A percentile compares a stretch with the other conserved stretches of the same genome.
Conservation (phyloP, 2,888 invertebrate genomes). For the Philonicus albiceps region DNA sequence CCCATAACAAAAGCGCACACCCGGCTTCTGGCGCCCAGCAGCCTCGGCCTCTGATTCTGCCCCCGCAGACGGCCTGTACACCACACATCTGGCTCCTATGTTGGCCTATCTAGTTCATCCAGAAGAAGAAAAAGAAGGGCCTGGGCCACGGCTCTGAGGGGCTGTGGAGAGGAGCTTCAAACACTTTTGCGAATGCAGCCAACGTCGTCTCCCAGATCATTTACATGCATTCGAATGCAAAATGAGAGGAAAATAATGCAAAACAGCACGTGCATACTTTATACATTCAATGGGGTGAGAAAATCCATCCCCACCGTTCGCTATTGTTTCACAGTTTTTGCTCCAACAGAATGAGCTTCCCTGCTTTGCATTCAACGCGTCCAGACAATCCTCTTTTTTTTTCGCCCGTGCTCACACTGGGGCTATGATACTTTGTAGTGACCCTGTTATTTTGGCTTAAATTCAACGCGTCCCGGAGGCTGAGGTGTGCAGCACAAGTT, state of each 20-base stretch:
- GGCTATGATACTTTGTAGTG: not conserved
- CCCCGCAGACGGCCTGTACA: not conserved
- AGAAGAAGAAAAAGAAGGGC: not conserved
- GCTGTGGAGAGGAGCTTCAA: not conserved
- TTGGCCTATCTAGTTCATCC: conserved; percentile 1
- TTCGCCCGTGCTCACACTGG: not conserved
- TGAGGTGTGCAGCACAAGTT: not conserved
- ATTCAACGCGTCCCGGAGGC: not conserved
- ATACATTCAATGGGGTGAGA: conserved; percentile 34
- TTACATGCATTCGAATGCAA: conserved; percentile 38
- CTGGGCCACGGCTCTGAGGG: not conserved
- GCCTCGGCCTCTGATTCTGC: not conserved
- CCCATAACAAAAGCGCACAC: conserved; percentile 11
- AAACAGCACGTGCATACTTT: conserved; percentile 40
- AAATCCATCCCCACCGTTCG: not conserved
- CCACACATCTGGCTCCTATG: not conserved
- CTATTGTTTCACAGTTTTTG: conserved; percentile 25
- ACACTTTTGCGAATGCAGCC: conserved; percentile 34
- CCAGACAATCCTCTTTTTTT: conserved; percentile 14
- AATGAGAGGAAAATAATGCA: conserved; percentile 41
- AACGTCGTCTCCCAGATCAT: conserved; percentile 36
- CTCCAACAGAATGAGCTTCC: not conserved
- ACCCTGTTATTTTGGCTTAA: not conserved
- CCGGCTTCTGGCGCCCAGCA: not conserved
- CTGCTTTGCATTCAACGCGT: conserved; percentile 16